phyloP scores from a whole-genome alignment of 2,113 vertebrate species.

The Patagioenas fasciata region DNA sequence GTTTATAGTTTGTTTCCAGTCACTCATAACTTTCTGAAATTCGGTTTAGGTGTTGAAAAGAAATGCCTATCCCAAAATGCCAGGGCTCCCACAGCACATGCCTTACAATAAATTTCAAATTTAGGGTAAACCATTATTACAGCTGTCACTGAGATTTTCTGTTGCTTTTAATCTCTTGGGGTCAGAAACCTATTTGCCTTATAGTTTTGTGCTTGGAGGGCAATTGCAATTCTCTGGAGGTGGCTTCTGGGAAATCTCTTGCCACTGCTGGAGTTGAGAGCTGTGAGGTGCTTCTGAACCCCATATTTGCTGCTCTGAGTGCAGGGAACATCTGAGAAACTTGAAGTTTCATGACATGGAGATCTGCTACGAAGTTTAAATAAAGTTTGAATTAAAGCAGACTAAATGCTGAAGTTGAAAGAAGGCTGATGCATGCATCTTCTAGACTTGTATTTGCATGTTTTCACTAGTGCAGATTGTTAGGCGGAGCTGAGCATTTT shows the following conservation, averaged over 20 bases:
- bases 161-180: neutral
- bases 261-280: neutral
- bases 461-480: neutral
- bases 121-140: neutral
- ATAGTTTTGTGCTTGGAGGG: neutral
- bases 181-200: neutral
- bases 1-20: neutral
- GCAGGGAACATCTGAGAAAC: neutral
- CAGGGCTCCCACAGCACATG: neutral
- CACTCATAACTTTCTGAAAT: neutral
- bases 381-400: neutral
- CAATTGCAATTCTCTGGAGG: neutral
- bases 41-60: neutral
- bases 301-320: neutral
- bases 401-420: neutral
- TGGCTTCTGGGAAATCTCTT: neutral
- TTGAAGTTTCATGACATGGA: neutral
- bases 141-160: neutral
- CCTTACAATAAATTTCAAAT: neutral
- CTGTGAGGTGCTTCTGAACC: neutral
- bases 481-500: neutral
- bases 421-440: neutral
- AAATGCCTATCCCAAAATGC: neutral
- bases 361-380: neutral
- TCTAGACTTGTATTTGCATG: neutral